phyloP scores from a whole-genome alignment of 2,113 vertebrate species.

The Peucedramus taeniatus region DNA sequence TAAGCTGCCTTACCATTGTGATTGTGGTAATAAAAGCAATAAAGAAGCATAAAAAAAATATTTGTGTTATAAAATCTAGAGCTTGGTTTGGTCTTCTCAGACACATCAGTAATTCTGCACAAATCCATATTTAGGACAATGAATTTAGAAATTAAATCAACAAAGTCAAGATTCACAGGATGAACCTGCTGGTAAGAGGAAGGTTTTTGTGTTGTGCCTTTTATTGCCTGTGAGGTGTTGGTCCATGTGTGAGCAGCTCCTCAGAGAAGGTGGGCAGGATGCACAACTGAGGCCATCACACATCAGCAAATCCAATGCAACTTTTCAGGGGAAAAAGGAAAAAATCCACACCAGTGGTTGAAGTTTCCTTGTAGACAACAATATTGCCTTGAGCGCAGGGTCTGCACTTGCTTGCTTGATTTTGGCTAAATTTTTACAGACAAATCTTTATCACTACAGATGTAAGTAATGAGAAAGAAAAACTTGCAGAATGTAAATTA shows the following conservation, averaged over 20 bases:
- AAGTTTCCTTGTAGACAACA: not conserved
- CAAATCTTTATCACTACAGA: not conserved
- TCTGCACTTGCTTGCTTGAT: not conserved
- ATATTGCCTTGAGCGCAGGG: not conserved
- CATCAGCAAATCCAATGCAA: not conserved
- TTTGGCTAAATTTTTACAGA: not conserved
- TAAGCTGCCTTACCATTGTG: not conserved
- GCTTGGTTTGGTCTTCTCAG: not conserved
- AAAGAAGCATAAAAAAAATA: not conserved
- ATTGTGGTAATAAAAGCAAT: not conserved
- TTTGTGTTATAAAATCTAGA: not conserved
- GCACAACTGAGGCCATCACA: not conserved
- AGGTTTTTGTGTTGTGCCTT: not conserved
- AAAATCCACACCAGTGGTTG: not conserved
- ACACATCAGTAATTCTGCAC: not conserved
- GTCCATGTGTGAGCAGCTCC: not conserved
- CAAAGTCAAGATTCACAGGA: not conserved
- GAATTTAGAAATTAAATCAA: not conserved
- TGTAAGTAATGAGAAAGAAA: not conserved
- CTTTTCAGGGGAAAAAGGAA: not conserved
- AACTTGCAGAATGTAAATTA: not conserved
- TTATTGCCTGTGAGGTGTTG: not conserved
- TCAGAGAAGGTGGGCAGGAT: not conserved
- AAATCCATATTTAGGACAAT: not conserved
- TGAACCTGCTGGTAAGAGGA: not conserved